Evolutionary conservation across 2,113 vertebrate species (phyloP).

Genomic region (Barnardius zonarius): DNA sequence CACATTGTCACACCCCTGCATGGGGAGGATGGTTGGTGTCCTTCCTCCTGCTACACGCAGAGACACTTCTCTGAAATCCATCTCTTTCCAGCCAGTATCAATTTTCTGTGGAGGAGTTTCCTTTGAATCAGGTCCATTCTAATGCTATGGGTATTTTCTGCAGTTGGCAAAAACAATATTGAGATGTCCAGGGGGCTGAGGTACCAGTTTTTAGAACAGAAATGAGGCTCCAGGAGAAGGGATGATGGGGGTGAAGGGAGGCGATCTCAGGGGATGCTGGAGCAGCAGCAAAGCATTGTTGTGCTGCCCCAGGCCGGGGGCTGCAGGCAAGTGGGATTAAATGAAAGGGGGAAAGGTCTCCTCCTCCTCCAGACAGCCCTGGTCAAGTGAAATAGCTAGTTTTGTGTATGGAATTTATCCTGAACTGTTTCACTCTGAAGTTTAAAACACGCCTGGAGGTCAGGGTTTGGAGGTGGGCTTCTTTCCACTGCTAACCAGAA

Average conservation of each 20-base stretch:
- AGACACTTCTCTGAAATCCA: background rate
- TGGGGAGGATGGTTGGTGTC: background rate
- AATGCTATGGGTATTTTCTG: background rate
- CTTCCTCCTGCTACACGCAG: background rate
- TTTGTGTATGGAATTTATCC: background rate
- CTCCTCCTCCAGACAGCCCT: background rate
- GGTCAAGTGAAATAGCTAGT: background rate
- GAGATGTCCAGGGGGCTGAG: background rate
- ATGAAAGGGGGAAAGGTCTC: background rate
- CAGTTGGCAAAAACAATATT: background rate
- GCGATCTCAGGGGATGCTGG: background rate
- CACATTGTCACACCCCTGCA: rapidly evolving
- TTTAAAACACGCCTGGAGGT: background rate
- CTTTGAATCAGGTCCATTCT: background rate
- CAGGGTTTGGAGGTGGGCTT: background rate
- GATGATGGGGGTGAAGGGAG: rapidly evolving
- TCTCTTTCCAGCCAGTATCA: background rate
- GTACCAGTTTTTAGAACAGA: background rate
- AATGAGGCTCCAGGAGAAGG: background rate
- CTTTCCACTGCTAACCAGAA: rapidly evolving
- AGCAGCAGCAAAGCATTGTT: background rate
- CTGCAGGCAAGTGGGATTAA: background rate
- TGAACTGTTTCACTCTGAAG: background rate
- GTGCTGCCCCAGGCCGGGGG: background rate
- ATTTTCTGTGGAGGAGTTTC: background rate